phyloP scores from a whole-genome alignment of 2,888 invertebrate genomes.

The Hirtodrosophila cameraria region DNA sequence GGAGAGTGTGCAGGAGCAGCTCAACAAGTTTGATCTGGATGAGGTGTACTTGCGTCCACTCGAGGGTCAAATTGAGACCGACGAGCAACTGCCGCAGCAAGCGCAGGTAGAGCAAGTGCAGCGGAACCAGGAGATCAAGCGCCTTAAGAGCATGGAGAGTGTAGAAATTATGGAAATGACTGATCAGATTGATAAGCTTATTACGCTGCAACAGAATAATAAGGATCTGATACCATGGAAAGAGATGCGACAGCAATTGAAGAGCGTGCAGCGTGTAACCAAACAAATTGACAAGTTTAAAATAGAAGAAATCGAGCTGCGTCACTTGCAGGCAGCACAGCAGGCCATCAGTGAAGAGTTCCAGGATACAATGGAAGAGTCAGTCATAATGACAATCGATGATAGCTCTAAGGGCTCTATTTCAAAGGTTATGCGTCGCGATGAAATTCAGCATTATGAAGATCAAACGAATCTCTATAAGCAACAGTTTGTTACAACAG shows the following conservation, averaged over 20 bases:
- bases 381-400: conserved; percentile 85
- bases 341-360: conserved; percentile 84
- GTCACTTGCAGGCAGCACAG: conserved; percentile 76
- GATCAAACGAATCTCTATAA: conserved; percentile 69
- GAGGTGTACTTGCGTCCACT: conserved; percentile 84
- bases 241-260: conserved; percentile 83
- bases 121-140: conserved; percentile 82
- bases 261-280: conserved; percentile 83
- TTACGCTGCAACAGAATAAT: conserved; percentile 77
- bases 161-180: conserved; percentile 83
- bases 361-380: conserved; percentile 86
- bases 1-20: conserved; percentile 83
- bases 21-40: conserved; percentile 83
- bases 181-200: conserved; percentile 82
- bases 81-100: conserved; percentile 66
- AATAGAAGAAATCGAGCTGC: conserved; percentile 84
- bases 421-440: conserved; percentile 72
- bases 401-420: conserved; percentile 81
- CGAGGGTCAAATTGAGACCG: conserved; percentile 68
- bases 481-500: conserved; percentile 80
- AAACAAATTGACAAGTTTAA: conserved; percentile 84
- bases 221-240: conserved; percentile 82
- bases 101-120: conserved; percentile 82
- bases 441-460: conserved; percentile 81
- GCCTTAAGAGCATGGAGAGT: conserved; percentile 83